Percentiles rank a stretch among this genome's conserved stretches.
Conservation (phyloP, 2,888 invertebrate genomes). For the Elmis aenea region DNA sequence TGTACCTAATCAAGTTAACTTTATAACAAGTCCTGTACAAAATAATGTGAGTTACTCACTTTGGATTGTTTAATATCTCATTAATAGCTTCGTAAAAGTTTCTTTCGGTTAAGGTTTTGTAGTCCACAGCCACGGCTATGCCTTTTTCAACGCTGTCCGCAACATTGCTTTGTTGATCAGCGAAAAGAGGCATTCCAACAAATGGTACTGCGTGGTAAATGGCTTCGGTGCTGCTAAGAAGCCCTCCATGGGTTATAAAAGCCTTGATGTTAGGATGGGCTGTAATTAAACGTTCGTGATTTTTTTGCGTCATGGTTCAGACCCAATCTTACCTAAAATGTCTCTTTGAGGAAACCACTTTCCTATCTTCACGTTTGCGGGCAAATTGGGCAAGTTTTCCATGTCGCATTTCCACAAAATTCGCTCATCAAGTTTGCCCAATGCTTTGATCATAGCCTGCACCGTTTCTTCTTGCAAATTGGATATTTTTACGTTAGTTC, state of each 20-base stretch:
- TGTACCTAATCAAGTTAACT: neutral
- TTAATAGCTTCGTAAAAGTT: conserved; percentile 41
- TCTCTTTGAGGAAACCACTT: conserved; percentile 37
- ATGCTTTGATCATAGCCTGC: conserved; percentile 52
- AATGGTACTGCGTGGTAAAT: conserved; percentile 49
- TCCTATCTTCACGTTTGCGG: conserved; percentile 13
- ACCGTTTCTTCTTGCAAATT: conserved; percentile 51
- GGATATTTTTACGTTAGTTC: conserved; percentile 54
- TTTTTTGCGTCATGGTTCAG: neutral
- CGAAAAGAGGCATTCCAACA: conserved; percentile 50
- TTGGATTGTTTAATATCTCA: conserved; percentile 38
- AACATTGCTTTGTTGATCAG: conserved; percentile 50
- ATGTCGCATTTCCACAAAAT: conserved; percentile 69
- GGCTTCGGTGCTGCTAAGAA: conserved; percentile 54
- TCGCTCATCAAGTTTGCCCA: conserved; percentile 56
- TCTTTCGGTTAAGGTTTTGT: conserved; percentile 43
- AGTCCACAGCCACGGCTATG: conserved; percentile 41
- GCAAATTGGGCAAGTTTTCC: conserved; percentile 32
- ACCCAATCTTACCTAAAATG: conserved; percentile 28
- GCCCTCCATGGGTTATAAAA: conserved; percentile 57
- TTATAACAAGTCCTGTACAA: neutral
- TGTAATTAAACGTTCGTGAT: conserved; percentile 24
- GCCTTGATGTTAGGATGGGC: conserved; percentile 52
- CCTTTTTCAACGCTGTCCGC: conserved; percentile 45
- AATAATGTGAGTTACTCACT: neutral